Base-by-base conservation (phyloP, 2,113 vertebrate genomes). In the Dryoscopus gambensis region DNA sequence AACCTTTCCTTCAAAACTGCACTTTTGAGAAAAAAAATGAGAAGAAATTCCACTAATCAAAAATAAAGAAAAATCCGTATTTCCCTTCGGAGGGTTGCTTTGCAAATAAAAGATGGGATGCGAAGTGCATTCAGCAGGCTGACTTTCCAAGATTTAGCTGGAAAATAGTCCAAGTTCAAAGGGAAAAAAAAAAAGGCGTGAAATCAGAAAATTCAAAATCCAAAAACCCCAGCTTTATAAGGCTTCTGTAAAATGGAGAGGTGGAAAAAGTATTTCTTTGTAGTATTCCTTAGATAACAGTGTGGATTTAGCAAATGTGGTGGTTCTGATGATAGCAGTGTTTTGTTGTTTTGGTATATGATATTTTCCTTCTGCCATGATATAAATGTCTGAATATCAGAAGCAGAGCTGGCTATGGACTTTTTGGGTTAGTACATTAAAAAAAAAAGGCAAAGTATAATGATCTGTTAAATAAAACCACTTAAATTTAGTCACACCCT, bases 1-100 rank as follows among this genome's bases (percentile, higher is more conserved):
- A 87, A 94, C 47, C 65, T 81, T 96, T 89, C 63, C 81, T 90
- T 81, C 69, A 92, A 95, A 90, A 40, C 35, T 68, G 24, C 8
- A n/a, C 17, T 92, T 76, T 53, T 40, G n/a, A 68, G 15, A 7
- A 80, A 57, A 81, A 60, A 50, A 75, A 11, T 9, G 6, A 0
- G 2, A 40, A 44, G 30, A 15, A 46, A 56, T 69, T 25, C 39
- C 11, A 50, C 6, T 84, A 20, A 57, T 57, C 7, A 75, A 31
- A 86, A 95, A 75, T 22, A 70, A 79, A 82, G 14, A 53, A 60
- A 76, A 74, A n/a, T 1, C 65, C 1, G 0, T 11, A 2, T 62
- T 91, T 83, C 18, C 8, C 13, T 55, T 67, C 15, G 21, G 62
- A 40, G 39, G 21, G n/a, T 47, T 63, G 25, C 6, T 56, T 76